Evolutionary conservation across 2,113 vertebrate genomes (phyloP), one percentile per base, ranked within the genome.

Genomic region (Poecile atricapillus): DNA sequence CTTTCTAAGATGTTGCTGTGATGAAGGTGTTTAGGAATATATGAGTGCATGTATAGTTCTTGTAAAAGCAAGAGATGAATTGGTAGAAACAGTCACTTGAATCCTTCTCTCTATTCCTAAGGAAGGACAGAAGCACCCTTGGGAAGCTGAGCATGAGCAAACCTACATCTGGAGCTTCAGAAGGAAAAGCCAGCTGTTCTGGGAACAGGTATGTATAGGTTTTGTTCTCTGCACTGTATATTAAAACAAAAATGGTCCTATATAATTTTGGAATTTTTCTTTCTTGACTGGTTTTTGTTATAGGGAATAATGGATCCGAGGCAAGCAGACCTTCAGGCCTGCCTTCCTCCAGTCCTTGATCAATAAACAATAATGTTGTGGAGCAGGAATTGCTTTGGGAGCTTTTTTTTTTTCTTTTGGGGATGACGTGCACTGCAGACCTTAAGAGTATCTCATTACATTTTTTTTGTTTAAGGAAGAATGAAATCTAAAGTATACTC

Each of bases 101-200:
- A 39, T 83, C 27, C 53, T 89, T 93, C 58, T 94, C 50, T 15
- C 65, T 96, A 22, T 83, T 43, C 80, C 82, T 87, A 97, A 97
- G 95, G 97, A 99, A 99, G 91, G 98, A 99, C 74, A 98, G 97
- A 74, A 96, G 98, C 87, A 95, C 97, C 1, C 99, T 99, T 97
- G 99, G 99, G 63, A 99, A 99, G 79, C 95, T 98, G 79, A 99
- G 90, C 94, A 93, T 98, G 39, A 96, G 97, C 76, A 99, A 98
- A 94, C 97, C 98, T 19, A 97, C 98, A 55, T 97, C 98, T 67
- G 98, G 92, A 76, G 98, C 97, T 31, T 99, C 98, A 19, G 99
- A 99, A 90, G 98, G 98, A 84, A 98, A 98, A 97, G 98, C 98
- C 86, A 99, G 98, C 95, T 98, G 98, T 88, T 99, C 99, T 97